Evolutionary conservation across 2,888 invertebrate species (phyloP), one percentile per base, ranked within the genome.

Genomic region (Scelioninae gen. 1): DNA sequence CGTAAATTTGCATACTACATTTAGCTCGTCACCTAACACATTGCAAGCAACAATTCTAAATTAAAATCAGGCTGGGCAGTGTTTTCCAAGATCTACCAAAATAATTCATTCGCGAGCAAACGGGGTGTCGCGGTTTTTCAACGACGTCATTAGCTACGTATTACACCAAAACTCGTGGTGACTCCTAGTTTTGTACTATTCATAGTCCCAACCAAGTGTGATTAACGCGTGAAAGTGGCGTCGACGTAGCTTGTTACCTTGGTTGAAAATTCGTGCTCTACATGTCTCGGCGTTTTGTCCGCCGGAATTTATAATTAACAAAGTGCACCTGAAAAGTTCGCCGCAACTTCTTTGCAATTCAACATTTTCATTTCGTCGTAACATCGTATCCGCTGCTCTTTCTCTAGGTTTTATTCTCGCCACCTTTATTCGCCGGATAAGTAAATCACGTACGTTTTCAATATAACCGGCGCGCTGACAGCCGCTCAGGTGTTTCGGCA

Each of bases 381-480:
- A 66, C 76, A 51, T 58, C 66, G 43, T 56, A 55, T 68, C 47
- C 53, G 60, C n/a, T 16, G 32, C 11, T 43, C 51, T 34, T n/a
- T n/a, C n/a, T n/a, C n/a, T n/a, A n/a, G n/a, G n/a, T n/a, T n/a
- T n/a, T n/a, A n/a, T n/a, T n/a, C n/a, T n/a, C n/a, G n/a, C 66
- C 60, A 51, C 51, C 65, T 79, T 82, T 85, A 63, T 81, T 38
- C 79, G 58, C 71, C 38, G 49, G 56, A 16, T 51, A 40, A 56
- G 62, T 84, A 84, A 84, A 83, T 85, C 84, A n/a, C n/a, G n/a
- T n/a, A 81, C 16, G 71, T 84, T 84, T 85, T 82, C 84, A 78
- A 85, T 84, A 80, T 80, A 62, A 47, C 43, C n/a, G n/a, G n/a
- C n/a, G 11, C 63, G 16, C 58, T 56, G 56, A 31, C 32, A 51